Evolutionary conservation across 2,888 invertebrate genomes (phyloP).

Genomic region (Tenthredo notha): DNA sequence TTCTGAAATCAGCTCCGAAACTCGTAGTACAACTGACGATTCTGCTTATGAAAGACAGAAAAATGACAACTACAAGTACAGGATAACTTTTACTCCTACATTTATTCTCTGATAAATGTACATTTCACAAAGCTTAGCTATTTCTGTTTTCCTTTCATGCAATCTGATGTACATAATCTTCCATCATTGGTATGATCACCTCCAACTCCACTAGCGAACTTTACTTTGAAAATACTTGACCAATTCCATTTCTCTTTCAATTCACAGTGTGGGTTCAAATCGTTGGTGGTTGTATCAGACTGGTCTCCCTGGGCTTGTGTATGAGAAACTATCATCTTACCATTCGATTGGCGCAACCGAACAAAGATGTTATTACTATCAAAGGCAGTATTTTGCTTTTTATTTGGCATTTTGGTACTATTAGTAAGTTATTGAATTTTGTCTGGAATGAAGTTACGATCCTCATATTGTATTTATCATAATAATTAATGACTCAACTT

Average conservation of each 20-base stretch:
- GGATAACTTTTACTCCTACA: background rate
- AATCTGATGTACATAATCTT: background rate
- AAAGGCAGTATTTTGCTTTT: background rate
- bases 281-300: background rate
- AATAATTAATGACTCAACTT: constrained; percentile 63
- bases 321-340: constrained; percentile 90
- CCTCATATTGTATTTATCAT: constrained; percentile 38
- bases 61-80: constrained; percentile 69
- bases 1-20: constrained; percentile 87
- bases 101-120: background rate
- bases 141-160: background rate
- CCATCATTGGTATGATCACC: background rate
- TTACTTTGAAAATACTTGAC: background rate
- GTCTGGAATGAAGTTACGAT: constrained; percentile 41
- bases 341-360: constrained; percentile 86
- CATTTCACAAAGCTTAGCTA: background rate
- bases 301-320: constrained; percentile 87
- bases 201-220: background rate
- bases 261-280: background rate
- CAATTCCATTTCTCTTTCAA: background rate
- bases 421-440: constrained; percentile 46
- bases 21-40: constrained; percentile 86
- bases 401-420: constrained; percentile 34
- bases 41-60: constrained; percentile 80
- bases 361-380: constrained; percentile 85